A percentile compares a stretch with the other conserved stretches of the same genome.
These are phyloP conservation scores for Caenorhabditis plicata DNA, from an alignment of 2,888 invertebrate species.

Conservation along the genomic window DNA sequence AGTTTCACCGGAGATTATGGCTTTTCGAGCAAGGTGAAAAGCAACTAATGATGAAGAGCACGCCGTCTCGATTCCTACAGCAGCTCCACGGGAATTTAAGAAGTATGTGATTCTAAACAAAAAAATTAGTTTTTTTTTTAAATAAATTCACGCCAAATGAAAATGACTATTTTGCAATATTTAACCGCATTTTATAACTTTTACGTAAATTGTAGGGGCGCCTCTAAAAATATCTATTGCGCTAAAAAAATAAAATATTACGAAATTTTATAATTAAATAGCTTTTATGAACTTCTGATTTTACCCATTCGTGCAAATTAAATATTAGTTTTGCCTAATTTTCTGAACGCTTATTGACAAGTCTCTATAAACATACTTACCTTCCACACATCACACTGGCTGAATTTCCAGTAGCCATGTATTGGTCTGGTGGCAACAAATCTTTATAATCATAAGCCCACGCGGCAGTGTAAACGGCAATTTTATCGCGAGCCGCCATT, in stretches of 20 bases:
- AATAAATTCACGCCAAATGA: too few species aligned
- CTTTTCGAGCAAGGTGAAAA: slow-evolving; percentile 65
- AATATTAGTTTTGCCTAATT: too few species aligned
- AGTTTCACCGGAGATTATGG: slow-evolving; percentile 82
- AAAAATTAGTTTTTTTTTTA: neutral
- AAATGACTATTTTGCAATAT: too few species aligned
- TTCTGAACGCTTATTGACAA: too few species aligned
- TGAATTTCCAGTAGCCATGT: slow-evolving; percentile 41
- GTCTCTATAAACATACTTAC: too few species aligned
- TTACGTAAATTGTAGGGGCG: too few species aligned
- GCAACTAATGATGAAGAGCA: slow-evolving; percentile 86
- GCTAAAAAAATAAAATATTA: too few species aligned
- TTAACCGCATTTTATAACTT: too few species aligned
- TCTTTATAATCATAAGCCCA: slow-evolving; percentile 46
- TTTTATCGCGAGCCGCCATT: slow-evolving; percentile 27
- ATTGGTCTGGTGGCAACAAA: slow-evolving; percentile 43
- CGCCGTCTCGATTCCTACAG: slow-evolving; percentile 90
- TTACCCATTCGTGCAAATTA: too few species aligned
- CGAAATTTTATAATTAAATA: too few species aligned
- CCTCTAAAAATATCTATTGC: too few species aligned
- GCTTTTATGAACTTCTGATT: too few species aligned
- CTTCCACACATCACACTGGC: slow-evolving; percentile 44
- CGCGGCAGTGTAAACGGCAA: slow-evolving; percentile 36
- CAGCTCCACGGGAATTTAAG: slow-evolving; percentile 89
- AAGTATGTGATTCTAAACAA: slow-evolving; percentile 79